These are phyloP conservation scores for Parnassius smintheus DNA, from an alignment of 2,888 invertebrate genomes.

Conservation along the genomic window DNA sequence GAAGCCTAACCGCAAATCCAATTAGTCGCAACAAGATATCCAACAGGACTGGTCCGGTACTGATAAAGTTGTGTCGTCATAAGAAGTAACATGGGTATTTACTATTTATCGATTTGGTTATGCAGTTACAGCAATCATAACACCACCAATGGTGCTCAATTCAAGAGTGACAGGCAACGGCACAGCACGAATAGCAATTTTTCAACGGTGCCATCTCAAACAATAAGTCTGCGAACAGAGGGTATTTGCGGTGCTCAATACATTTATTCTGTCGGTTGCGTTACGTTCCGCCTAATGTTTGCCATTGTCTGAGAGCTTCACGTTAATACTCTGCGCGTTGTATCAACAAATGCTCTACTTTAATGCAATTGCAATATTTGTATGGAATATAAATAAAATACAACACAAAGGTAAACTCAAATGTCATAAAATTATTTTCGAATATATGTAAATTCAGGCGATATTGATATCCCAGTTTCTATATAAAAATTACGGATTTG, in stretches of 20 bases:
- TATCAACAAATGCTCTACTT: constrained; percentile 54
- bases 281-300: constrained; percentile 61
- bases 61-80: constrained; percentile 40
- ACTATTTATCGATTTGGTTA: constrained; percentile 3
- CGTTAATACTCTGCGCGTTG: constrained; percentile 60
- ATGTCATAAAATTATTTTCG: not conserved
- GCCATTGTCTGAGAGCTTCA: constrained; percentile 68
- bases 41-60: constrained; percentile 55
- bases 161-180: constrained; percentile 26
- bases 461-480: constrained; percentile 39
- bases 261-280: constrained; percentile 60
- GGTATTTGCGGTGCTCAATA: constrained; percentile 61
- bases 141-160: not conserved
- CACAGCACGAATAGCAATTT: constrained; percentile 52
- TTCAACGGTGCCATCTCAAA: constrained; percentile 61
- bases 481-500: constrained; percentile 55
- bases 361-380: constrained; percentile 49
- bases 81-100: not conserved
- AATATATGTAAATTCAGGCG: constrained; percentile 11
- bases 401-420: constrained; percentile 6
- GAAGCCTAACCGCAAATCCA: constrained; percentile 63
- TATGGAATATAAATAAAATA: constrained; percentile 3
- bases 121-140: constrained; percentile 7
- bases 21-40: constrained; percentile 64
- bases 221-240: constrained; percentile 64